Conservation (phyloP, 1,140 invertebrate species). For the Zaprionus nigranus region DNA sequence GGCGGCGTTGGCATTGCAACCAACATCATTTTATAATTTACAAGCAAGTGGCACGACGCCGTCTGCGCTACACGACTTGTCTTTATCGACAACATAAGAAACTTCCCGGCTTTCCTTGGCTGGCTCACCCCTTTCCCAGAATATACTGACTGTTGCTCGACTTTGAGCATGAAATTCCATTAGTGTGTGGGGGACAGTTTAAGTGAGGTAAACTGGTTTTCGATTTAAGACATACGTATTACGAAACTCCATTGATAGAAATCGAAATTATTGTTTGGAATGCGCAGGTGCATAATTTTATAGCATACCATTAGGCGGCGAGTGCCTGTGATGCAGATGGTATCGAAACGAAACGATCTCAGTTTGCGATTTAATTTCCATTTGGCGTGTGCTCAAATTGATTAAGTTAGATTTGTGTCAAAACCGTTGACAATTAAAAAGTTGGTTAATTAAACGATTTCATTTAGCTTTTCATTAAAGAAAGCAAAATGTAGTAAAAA, state of each 20-base stretch:
- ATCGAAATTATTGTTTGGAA: slow-evolving; percentile 61
- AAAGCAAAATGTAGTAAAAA: no score
- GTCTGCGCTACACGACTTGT: slow-evolving; percentile 71
- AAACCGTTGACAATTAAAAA: not conserved
- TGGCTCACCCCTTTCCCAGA: not conserved
- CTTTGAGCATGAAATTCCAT: slow-evolving; percentile 63
- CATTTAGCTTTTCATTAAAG: no score
- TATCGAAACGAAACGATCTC: not conserved
- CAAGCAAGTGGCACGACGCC: slow-evolving; percentile 66
- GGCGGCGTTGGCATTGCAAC: slow-evolving; percentile 66
- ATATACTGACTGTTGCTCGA: not conserved
- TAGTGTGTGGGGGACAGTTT: slow-evolving; percentile 29
- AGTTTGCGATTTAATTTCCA: slow-evolving; percentile 6
- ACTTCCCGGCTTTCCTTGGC: not conserved
- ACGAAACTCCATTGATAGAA: slow-evolving; percentile 65
- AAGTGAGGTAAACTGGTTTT: slow-evolving; percentile 8
- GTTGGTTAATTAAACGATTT: no score
- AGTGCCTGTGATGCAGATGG: not conserved
- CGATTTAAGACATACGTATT: slow-evolving; percentile 42
- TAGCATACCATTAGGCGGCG: slow-evolving; percentile 17
- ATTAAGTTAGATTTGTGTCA: not conserved
- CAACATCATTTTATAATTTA: slow-evolving; percentile 80
- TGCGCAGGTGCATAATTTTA: slow-evolving; percentile 37
- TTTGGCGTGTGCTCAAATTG: slow-evolving; percentile 6
- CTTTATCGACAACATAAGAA: slow-evolving; percentile 64